These are phyloP conservation scores for Scolopax bukidnonensis DNA, from an alignment of 2,797 vertebrate genomes.

Conservation along the genomic window DNA sequence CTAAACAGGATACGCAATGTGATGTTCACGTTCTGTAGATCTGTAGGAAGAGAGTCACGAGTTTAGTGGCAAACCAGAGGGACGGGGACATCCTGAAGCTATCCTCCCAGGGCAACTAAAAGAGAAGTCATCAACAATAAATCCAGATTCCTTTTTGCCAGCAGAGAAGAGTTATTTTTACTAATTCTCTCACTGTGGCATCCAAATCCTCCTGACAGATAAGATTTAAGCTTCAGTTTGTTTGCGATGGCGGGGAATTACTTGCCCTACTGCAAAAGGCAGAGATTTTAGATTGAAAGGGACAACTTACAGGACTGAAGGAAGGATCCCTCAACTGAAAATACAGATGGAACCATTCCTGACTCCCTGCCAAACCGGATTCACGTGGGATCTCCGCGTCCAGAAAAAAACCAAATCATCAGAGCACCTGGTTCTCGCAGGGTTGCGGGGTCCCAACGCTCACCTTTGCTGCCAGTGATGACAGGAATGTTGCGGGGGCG, in stretches of 20 bases:
- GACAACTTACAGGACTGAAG: background rate
- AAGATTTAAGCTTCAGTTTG: background rate
- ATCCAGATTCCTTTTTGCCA: background rate
- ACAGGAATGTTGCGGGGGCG: conserved; percentile 95
- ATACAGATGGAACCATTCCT: background rate
- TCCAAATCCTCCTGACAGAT: background rate
- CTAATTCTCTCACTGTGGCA: background rate
- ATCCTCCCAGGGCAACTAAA: no score
- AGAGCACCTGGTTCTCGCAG: rapidly evolving
- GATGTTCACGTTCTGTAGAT: conserved; percentile 99
- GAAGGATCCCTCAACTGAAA: no score
- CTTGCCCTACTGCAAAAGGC: no score
- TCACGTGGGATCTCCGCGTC: rapidly evolving
- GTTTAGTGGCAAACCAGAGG: background rate
- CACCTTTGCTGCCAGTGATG: conserved; percentile 98
- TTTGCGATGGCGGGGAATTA: background rate
- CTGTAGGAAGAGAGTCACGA: conserved; percentile 63
- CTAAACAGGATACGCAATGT: conserved; percentile 95
- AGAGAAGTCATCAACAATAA: no score
- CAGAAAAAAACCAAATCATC: background rate
- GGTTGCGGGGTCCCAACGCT: background rate
- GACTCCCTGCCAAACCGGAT: no score
- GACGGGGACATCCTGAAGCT: background rate
- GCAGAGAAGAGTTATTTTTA: rapidly evolving
- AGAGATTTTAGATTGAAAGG: background rate